A percentile compares a stretch with the other conserved stretches of the same genome.
Conservation (phyloP, 53 echinoderm and acorn worm species). For the Paelopatides confundens region DNA sequence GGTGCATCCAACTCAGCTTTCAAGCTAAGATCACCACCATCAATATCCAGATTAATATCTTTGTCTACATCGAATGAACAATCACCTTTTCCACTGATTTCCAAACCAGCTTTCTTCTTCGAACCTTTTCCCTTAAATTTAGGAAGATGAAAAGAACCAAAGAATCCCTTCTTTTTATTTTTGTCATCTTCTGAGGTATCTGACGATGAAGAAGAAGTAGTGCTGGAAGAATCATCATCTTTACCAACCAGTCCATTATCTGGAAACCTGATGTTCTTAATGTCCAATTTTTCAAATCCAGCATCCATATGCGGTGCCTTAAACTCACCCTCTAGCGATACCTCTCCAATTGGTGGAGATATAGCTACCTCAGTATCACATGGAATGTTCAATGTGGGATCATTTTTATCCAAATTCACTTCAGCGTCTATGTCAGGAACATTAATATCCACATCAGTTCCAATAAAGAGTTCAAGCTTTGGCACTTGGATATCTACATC, state of each 20-base stretch:
- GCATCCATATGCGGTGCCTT: not conserved
- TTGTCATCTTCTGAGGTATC: not conserved
- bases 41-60: not conserved
- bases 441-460: not conserved
- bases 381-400: not conserved
- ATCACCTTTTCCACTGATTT: not conserved
- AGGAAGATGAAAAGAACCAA: not conserved
- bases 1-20: not conserved
- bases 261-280: not conserved
- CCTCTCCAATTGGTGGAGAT: not conserved
- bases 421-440: not conserved
- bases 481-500: not conserved
- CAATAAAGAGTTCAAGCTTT: not conserved
- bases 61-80: not conserved
- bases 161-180: conserved; percentile 35
- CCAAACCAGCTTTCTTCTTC: not conserved
- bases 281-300: not conserved
- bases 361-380: not conserved
- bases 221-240: not conserved
- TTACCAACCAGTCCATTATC: not conserved
- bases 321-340: not conserved
- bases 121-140: conserved; percentile 29
- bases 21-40: conserved; percentile 2
- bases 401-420: not conserved
- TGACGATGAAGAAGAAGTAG: conserved; percentile 26